A percentile compares a stretch with the other conserved stretches of the same genome.
phyloP scores from a whole-genome alignment of 2,113 vertebrate genomes.

The Cyanoramphus novaezelandiae region DNA sequence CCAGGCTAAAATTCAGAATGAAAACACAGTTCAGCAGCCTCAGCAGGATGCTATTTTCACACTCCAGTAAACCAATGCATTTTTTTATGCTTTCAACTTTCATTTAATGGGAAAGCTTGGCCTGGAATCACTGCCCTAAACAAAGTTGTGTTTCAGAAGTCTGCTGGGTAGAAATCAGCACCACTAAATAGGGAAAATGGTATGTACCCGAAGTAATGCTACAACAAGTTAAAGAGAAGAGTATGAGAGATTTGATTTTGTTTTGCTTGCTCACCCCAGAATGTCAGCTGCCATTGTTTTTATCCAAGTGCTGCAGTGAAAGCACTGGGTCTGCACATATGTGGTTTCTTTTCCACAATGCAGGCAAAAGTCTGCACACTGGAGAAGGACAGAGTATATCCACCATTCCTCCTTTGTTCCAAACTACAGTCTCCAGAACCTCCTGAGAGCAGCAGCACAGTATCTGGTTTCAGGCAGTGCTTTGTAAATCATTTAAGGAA shows the following conservation, averaged over 20 bases:
- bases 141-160: not conserved
- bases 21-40: not conserved
- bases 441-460: not conserved
- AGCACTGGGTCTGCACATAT: not conserved
- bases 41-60: not conserved
- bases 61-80: not conserved
- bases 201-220: not conserved
- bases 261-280: not conserved
- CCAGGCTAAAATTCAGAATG: not conserved
- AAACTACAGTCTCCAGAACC: not conserved
- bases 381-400: not conserved
- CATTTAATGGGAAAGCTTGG: not conserved
- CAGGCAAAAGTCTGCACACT: not conserved
- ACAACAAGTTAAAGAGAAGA: not conserved
- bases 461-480: not conserved
- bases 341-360: not conserved
- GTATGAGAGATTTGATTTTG: not conserved
- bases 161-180: not conserved
- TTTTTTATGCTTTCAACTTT: not conserved
- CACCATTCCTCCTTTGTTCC: not conserved
- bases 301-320: not conserved
- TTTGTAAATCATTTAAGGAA: slow-evolving; percentile 20
- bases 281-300: not conserved
- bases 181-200: not conserved
- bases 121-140: not conserved